phyloP scores from a whole-genome alignment of 2,113 vertebrate species.

The Cnemophilus loriae region DNA sequence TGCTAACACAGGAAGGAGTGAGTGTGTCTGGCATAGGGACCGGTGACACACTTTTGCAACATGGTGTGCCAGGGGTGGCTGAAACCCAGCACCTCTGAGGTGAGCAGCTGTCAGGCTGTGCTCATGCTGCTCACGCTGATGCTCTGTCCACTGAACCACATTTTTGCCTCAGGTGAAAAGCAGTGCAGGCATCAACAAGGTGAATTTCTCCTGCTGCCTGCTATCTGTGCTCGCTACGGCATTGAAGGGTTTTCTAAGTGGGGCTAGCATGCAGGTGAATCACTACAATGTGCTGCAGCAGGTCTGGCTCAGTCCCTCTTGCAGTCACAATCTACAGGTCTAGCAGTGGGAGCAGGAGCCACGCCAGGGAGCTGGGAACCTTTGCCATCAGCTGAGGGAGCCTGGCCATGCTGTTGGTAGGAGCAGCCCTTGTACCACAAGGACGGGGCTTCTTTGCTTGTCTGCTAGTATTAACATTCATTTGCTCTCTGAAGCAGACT shows the following conservation, averaged over 20 bases:
- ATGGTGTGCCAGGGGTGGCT: not conserved
- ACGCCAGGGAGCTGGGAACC: not conserved
- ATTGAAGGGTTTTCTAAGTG: not conserved
- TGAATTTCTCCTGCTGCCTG: not conserved
- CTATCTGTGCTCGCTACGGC: not conserved
- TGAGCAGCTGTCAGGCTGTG: rapidly evolving
- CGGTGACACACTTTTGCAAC: not conserved
- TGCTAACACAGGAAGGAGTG: not conserved
- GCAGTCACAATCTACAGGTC: not conserved
- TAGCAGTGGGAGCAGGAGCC: not conserved
- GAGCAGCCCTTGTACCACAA: not conserved
- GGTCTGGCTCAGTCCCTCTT: not conserved
- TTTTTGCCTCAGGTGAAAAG: not conserved
- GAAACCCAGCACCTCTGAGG: not conserved
- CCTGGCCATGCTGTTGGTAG: not conserved
- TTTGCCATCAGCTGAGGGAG: not conserved
- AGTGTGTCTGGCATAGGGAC: not conserved
- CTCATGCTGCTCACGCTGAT: not conserved
- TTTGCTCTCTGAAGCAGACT: not conserved
- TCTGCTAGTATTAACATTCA: not conserved
- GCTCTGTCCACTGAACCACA: not conserved
- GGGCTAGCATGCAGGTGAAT: not conserved
- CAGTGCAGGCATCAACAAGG: not conserved
- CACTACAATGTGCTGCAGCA: not conserved
- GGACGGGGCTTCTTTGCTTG: not conserved